phyloP scores from a whole-genome alignment of 1,140 invertebrate genomes.

The Arion vulgaris region DNA sequence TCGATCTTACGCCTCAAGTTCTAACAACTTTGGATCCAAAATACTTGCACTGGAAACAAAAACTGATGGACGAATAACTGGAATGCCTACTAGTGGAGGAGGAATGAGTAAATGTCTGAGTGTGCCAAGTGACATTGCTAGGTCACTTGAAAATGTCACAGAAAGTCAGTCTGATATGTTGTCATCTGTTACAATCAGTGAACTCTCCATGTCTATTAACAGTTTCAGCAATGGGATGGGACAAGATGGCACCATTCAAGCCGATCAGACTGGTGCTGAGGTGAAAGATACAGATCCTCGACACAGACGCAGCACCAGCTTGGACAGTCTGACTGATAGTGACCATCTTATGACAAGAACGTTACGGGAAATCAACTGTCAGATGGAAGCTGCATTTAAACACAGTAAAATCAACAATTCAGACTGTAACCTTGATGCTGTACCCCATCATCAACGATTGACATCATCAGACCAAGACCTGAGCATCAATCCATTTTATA shows the following conservation, averaged over 20 bases:
- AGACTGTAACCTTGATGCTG: no score
- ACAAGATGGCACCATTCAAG: slow-evolving; percentile 5
- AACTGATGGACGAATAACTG: neutral
- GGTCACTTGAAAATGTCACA: slow-evolving; percentile 65
- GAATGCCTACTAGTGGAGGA: neutral
- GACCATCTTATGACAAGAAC: slow-evolving; percentile 61
- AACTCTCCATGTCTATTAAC: slow-evolving; percentile 64
- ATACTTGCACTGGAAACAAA: neutral
- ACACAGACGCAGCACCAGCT: slow-evolving; percentile 58
- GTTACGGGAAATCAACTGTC: slow-evolving; percentile 61
- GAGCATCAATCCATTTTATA: neutral
- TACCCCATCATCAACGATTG: neutral
- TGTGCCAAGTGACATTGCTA: slow-evolving; percentile 67
- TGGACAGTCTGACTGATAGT: slow-evolving; percentile 57
- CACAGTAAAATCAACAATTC: slow-evolving; percentile 17
- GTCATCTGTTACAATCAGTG: slow-evolving; percentile 67
- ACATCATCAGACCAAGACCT: slow-evolving; percentile 29
- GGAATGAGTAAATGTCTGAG: slow-evolving; percentile 67
- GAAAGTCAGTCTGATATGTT: slow-evolving; percentile 61
- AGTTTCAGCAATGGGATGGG: slow-evolving; percentile 49
- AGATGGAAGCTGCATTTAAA: slow-evolving; percentile 66
- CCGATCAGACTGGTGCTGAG: slow-evolving; percentile 10
- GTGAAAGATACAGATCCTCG: slow-evolving; percentile 32
- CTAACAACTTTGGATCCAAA: neutral
- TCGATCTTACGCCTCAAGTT: neutral